Evolutionary conservation across 64 coral and sea anemone genomes (phyloP), one percentile per base, ranked within the genome.

Genomic region (Montipora foliosa): DNA sequence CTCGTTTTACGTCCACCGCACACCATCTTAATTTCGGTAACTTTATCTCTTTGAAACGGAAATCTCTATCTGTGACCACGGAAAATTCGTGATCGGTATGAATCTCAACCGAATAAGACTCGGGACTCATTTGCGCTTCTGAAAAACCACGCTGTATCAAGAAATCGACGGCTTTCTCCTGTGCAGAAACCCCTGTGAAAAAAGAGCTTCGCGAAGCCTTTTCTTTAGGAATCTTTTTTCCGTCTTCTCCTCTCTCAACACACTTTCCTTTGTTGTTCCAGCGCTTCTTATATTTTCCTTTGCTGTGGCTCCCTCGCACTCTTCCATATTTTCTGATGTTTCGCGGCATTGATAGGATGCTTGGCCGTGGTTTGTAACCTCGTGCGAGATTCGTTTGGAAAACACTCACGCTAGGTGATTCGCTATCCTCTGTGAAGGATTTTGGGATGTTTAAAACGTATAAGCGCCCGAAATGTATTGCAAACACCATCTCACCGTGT

Each of bases 371-470:
- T 75, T 89, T 92, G 62, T 92, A 99, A 44, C 95, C 95, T 66
- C 87, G 78, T 45, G 88, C 79, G 15, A 99, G 75, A 46, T 92
- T 92, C 67, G 89, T 81, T 88, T 99, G 98, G 22, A 99, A 88
- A 64, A 89, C 89, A 16, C 89, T 60, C 5, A 99, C 87, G 6
- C 95, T 96, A 0, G 93, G 89, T 4, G 95, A 71, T 49, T 99
- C 98, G 4, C 92, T 80, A 78, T 99, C 98, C 16, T 99, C 98
- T 22, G 94, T 99, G 7, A 99, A 92, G 13, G 98, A 96, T 51
- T 96, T 99, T 2, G 98, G 98, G 21, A 99, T 81, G 51, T 93
- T 87, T 45, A 99, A 92, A 17, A 94, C 96, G 52, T 99, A 99
- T 16, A 99, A 87, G 44, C 98, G 92, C 14, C 98, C 98, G 76